Base-by-base conservation (phyloP, 2,797 vertebrate species). In the Threskiornis aethiopicus region DNA sequence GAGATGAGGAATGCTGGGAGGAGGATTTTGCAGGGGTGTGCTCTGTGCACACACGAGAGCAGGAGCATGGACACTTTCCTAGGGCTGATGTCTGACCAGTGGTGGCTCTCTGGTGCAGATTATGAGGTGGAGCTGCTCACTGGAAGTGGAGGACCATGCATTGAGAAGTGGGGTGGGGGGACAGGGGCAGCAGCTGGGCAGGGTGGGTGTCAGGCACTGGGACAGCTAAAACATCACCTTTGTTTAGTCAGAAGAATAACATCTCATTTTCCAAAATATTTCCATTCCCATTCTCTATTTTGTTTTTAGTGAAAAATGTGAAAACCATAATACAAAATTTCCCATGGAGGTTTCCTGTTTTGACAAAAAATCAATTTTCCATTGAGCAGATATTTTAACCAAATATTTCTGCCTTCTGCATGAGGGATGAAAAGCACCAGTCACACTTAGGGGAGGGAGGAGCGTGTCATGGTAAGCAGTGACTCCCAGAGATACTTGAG, bases 311-410 rank as follows among this genome's bases (percentile, higher is more conserved):
- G 90, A 90, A 84, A 95, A 84, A 86, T 81, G 51, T 55, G 89
- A 77, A 88, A 80, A 54, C 11, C 13, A 11, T 79, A 61, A 93
- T 44, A 70, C 64, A 83, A 73, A 77, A 77, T 66, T 93, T 94
- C 72, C 72, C 67, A 58, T 4, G 8, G 72, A 90, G 42, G 29
- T 83, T 89, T 94, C 71, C 69, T 52, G n/a, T 83, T 93, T 77
- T 90, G 93, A 91, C 76, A 79, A 85, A 93, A 96, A 61, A 88
- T 83, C 44, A 16, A 72, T 83, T 95, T 84, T 70, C 26, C 52
- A 62, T 73, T 73, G 79, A 80, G 47, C 35, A 85, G 59, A 18
- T 83, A 83, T 80, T 94, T 84, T 62, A 83, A 70, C 76, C 55
- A 90, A 66, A 62, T 95, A 73, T 85, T 95, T 91, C 67, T 91